Evolutionary conservation across 2,888 invertebrate species (phyloP), one percentile per base, ranked within the genome.

Genomic region (Archips xylosteana): DNA sequence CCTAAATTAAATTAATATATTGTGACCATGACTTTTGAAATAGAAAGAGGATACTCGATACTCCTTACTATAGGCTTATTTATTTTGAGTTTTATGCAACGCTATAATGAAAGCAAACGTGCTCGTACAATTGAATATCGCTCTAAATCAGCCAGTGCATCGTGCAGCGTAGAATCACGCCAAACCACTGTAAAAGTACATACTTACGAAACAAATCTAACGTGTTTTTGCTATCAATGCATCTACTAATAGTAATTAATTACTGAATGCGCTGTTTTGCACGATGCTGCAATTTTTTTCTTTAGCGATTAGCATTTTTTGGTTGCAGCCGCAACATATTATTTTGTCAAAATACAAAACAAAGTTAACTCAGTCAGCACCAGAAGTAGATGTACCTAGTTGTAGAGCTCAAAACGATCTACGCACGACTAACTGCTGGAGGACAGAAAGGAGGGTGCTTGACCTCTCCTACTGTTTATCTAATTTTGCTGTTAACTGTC

Each of bases 151-250:
- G 47, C 64, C 59, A 64, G 59, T 59, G 12, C 23, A 64, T 59
- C 64, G 57, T 47, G 64, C 64, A 36, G 49, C 59, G 59, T 70
- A 23, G 54, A 54, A 64, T 59, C 70, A 64, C 57, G 70, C 57
- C 57, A 65, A 70, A 59, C 70, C 34, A 39, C 70, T 65, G 64
- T 64, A 32, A 32, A 49, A 59, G 63, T 59, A 49, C 59, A 59
- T 71, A 71, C 64, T 71, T 71, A 71, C 64, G 70, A 64, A 64
- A 65, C 70, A 57, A n/a, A 59, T 59, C 10, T 12, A 65, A 65
- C 70, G 49, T 71, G 70, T 65, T 71, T 63, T 49, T 62, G 39
- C 23, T 49, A 65, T 63, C 70, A 70, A 64, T 63, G 54, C 47
- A 45, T 70, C 57, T 57, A 65, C 49, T 49, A 71, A 67, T 61